A percentile compares a stretch with the other conserved stretches of the same genome.
These are phyloP conservation scores for Ceryle rudis DNA, from an alignment of 2,797 vertebrate genomes.

Conservation along the genomic window DNA sequence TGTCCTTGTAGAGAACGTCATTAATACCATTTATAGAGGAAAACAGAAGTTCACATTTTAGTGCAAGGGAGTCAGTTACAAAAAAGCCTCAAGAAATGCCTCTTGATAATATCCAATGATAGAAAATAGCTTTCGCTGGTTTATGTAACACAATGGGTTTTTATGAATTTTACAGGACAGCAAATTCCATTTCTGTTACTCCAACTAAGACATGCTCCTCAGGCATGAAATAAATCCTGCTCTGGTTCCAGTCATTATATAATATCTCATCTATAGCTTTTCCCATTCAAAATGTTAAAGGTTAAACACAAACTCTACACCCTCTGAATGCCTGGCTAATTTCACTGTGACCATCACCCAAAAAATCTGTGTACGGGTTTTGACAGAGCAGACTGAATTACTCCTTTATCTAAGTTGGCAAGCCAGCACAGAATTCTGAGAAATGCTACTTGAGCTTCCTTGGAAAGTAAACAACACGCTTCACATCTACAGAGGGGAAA, in stretches of 20 bases:
- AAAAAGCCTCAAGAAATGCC: neutral
- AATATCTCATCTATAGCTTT: slow-evolving; percentile 6
- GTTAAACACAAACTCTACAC: slow-evolving; percentile 19
- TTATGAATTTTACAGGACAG: slow-evolving; percentile 38
- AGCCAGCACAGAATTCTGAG: slow-evolving; percentile 32
- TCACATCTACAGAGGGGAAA: neutral
- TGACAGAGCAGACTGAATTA: slow-evolving; percentile 5
- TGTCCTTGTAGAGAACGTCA: neutral
- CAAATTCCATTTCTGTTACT: slow-evolving; percentile 31
- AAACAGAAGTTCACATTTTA: neutral
- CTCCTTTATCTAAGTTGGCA: slow-evolving; percentile 20
- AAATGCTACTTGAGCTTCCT: slow-evolving; percentile 9
- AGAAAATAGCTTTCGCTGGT: neutral
- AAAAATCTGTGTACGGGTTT: neutral
- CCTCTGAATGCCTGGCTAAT: slow-evolving; percentile 15
- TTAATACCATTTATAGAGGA: neutral
- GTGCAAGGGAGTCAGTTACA: neutral
- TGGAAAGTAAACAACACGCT: neutral
- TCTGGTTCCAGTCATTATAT: slow-evolving; percentile 36
- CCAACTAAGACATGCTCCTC: slow-evolving; percentile 9
- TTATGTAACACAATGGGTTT: slow-evolving; percentile 1
- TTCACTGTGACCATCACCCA: slow-evolving; percentile 10
- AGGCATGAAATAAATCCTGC: slow-evolving; percentile 39
- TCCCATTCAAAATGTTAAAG: slow-evolving; percentile 24
- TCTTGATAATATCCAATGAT: neutral